These are phyloP conservation scores for Tringa solitaria DNA, from an alignment of 2,113 vertebrate species.

Conservation along the genomic window DNA sequence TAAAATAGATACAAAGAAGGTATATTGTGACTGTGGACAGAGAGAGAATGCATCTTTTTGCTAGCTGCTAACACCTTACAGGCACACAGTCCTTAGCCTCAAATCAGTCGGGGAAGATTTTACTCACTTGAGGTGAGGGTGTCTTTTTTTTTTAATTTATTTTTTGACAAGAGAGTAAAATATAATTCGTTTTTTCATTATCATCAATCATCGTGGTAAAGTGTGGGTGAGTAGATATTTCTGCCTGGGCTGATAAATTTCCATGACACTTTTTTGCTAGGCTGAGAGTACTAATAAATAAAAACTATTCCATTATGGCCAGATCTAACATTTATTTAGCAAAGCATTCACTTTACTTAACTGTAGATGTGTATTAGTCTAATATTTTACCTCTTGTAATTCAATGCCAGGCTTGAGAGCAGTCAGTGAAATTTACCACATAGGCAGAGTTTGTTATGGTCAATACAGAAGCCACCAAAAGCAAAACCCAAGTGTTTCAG, in stretches of 20 bases:
- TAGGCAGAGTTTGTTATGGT: not conserved
- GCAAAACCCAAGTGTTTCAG: constrained; percentile 51
- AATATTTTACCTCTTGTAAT: constrained; percentile 61
- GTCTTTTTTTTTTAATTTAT: not conserved
- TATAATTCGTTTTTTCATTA: constrained; percentile 56
- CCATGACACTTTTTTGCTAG: constrained; percentile 52
- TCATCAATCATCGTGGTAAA: constrained; percentile 51
- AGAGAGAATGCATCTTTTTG: not conserved
- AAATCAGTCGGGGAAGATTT: not conserved
- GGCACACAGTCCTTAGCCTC: not conserved
- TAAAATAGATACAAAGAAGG: not conserved
- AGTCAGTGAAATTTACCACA: constrained; percentile 34
- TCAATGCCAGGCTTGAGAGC: not conserved
- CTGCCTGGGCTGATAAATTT: constrained; percentile 60
- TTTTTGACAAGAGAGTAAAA: constrained; percentile 43
- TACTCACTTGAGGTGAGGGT: not conserved
- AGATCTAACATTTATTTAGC: constrained; percentile 62
- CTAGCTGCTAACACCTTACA: not conserved
- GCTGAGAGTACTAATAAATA: constrained; percentile 68
- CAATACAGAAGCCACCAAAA: constrained; percentile 51
- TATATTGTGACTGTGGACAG: not conserved
- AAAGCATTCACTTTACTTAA: constrained; percentile 37
- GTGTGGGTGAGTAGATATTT: constrained; percentile 45
- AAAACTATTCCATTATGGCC: constrained; percentile 59
- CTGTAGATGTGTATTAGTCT: constrained; percentile 41